Evolutionary conservation across 2,797 vertebrate genomes (phyloP), one percentile per base, ranked within the genome.

Genomic region (Pipistrellus pipistrellus): DNA sequence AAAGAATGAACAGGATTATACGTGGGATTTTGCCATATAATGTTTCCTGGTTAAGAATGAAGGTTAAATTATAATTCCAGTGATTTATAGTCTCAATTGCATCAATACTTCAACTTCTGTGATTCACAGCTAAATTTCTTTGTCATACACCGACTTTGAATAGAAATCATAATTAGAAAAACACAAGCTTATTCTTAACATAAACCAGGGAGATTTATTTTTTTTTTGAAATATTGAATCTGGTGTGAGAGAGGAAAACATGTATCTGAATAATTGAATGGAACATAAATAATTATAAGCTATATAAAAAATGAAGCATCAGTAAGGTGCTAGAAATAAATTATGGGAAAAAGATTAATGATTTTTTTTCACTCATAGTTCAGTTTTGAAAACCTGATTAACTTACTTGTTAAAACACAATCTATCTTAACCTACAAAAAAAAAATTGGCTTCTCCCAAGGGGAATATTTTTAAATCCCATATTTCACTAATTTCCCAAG

Each of bases 301-400:
- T 27, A 86, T 55, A 35, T 76, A 4, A 80, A 87, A 93, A 96
- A 82, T 59, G 12, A 76, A 92, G 4, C 75, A 18, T 90, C 66
- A 80, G 8, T 8, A 87, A 94, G 72, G 78, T 72, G 2, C 75
- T 93, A 10, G 35, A 81, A 93, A 85, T 30, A 93, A 88, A 92
- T 91, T 92, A 81, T 6, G 15, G 18, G 23, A 90, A 88, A 64
- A 20, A 80, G 25, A 85, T 82, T 75, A 85, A 85, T 85, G 27
- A 44, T 91, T 15, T 53, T 72, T 73, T 95, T 78, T 66, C 35
- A 84, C 10, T 94, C 13, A 78, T 68, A 78, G 9, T 84, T 93
- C 35, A 66, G 11, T 97, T 95, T 66, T 93, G 30, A 93, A 94
- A 90, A 78, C 6, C 14, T 94, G 59, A 92, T 82, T 75, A 80